These are phyloP conservation scores for Lucilia cuprina DNA, from an alignment of 1,140 invertebrate genomes.

Conservation along the genomic window DNA sequence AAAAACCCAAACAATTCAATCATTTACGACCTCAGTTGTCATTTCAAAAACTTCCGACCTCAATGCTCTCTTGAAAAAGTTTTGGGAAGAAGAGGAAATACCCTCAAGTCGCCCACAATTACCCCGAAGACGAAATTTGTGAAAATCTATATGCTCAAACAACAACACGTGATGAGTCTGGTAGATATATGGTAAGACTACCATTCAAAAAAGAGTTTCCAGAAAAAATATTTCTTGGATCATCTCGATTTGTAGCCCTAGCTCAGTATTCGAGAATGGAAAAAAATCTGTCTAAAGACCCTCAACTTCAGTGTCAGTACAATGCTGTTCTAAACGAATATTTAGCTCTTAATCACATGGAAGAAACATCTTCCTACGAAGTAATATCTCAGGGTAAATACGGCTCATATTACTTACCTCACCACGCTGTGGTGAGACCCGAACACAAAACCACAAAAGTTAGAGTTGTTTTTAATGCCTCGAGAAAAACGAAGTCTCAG, in stretches of 20 bases:
- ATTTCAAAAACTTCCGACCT: not conserved
- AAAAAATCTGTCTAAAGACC: not conserved
- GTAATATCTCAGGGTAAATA: conserved; percentile 17
- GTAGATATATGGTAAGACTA: conserved; percentile 4
- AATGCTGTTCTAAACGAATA: not conserved
- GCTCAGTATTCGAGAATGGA: not conserved
- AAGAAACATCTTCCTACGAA: not conserved
- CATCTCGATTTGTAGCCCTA: not conserved
- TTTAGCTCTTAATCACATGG: not conserved
- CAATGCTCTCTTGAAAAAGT: not conserved
- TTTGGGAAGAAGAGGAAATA: conserved; percentile 1
- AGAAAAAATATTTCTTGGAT: not conserved
- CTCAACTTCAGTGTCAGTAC: not conserved
- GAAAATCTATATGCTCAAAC: not conserved
- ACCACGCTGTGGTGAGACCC: not conserved
- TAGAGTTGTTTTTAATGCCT: conserved; percentile 1
- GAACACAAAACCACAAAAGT: conserved; percentile 13
- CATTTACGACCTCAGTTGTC: not conserved
- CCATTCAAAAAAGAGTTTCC: conserved; percentile 20
- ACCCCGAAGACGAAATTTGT: not conserved
- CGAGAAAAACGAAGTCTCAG: not conserved
- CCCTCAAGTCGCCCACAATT: not conserved
- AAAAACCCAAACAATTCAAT: not conserved
- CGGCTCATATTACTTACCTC: not conserved
- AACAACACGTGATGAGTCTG: not conserved